These are phyloP conservation scores for Seira musarum DNA, from an alignment of 2,888 invertebrate genomes.

Conservation along the genomic window DNA sequence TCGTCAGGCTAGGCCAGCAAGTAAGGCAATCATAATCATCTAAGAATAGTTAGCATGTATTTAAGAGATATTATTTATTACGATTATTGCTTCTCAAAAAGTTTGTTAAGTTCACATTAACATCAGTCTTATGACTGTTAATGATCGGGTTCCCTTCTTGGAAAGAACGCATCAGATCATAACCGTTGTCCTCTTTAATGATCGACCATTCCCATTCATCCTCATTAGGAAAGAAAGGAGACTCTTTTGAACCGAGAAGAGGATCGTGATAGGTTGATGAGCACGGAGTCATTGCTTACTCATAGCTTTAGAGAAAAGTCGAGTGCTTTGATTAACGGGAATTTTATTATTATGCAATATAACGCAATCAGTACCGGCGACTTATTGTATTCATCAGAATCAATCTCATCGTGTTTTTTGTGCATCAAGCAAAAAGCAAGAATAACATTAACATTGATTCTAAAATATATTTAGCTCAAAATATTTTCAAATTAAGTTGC, in stretches of 20 bases:
- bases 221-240: neutral
- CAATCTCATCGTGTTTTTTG: neutral
- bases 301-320: neutral
- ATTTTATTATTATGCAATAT: neutral
- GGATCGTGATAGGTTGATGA: slow-evolving; percentile 13
- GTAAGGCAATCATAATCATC: neutral
- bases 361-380: neutral
- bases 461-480: neutral
- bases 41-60: slow-evolving; percentile 1
- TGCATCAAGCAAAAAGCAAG: neutral
- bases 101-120: slow-evolving; percentile 55
- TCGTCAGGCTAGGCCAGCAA: neutral
- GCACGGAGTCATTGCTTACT: neutral
- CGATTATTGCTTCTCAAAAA: slow-evolving; percentile 16
- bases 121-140: slow-evolving; percentile 29
- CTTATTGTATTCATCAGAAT: neutral
- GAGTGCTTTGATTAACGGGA: neutral
- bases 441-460: neutral
- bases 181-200: slow-evolving; percentile 10
- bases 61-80: slow-evolving; percentile 16
- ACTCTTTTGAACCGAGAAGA: neutral
- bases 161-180: neutral
- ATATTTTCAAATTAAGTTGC: too few relatives aligned
- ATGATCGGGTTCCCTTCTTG: slow-evolving; percentile 23
- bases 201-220: slow-evolving; percentile 34